Evolutionary conservation across 2,888 invertebrate species (phyloP).

Genomic region (Athetis lepigone): DNA sequence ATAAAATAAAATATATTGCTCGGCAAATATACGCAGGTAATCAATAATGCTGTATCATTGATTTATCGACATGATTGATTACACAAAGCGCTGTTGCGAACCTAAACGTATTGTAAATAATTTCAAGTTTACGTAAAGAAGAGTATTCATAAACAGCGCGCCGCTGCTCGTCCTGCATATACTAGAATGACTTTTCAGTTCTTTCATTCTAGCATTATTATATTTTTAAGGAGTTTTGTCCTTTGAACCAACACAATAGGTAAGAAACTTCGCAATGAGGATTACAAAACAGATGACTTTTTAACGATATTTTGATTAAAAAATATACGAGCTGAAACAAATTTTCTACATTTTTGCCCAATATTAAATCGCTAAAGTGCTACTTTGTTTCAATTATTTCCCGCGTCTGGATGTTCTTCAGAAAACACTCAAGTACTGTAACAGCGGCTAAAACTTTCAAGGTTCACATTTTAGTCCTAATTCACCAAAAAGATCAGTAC

Average conservation of each 20-base stretch:
- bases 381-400: conserved; percentile 41
- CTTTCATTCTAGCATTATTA: not conserved
- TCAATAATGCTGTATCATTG: conserved; percentile 14
- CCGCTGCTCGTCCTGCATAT: not conserved
- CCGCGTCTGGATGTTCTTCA: conserved; percentile 21
- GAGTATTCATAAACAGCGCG: conserved; percentile 6
- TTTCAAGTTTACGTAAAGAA: not conserved
- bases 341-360: not conserved
- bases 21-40: conserved; percentile 8
- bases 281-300: not conserved
- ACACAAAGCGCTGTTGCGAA: conserved; percentile 11
- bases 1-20: not conserved
- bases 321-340: conserved; percentile 2
- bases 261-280: not conserved
- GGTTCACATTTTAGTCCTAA: conserved; percentile 9
- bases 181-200: not conserved
- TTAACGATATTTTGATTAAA: not conserved
- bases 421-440: conserved; percentile 47
- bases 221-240: too few relatives aligned
- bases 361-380: conserved; percentile 18
- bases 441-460: conserved; percentile 31
- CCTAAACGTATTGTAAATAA: conserved; percentile 16
- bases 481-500: conserved; percentile 5
- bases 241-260: not conserved
- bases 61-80: conserved; percentile 23